phyloP scores from a whole-genome alignment of 2,888 invertebrate genomes.

The Penaeus monodon region DNA sequence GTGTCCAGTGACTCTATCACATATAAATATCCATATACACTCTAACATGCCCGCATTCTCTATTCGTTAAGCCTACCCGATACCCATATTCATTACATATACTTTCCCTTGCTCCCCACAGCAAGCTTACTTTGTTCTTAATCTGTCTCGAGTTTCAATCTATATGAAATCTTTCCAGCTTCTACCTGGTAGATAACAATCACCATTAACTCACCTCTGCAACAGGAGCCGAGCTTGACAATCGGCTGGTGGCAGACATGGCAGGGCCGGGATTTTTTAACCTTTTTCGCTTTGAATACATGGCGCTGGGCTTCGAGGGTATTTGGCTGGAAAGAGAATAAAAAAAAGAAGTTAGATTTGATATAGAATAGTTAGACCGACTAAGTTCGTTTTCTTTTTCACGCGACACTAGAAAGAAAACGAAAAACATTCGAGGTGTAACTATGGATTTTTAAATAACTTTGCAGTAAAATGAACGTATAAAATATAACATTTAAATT shows the following conservation, averaged over 20 bases:
- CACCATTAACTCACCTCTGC: slow-evolving; percentile 76
- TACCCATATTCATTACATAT: too few relatives aligned
- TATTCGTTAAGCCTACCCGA: too few relatives aligned
- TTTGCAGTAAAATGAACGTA: too few relatives aligned
- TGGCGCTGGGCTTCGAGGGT: slow-evolving; percentile 70
- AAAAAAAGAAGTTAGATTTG: background rate
- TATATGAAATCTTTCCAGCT: too few relatives aligned
- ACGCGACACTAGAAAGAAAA: background rate
- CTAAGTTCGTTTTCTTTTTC: background rate
- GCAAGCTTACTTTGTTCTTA: too few relatives aligned
- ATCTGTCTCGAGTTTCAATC: too few relatives aligned
- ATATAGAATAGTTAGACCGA: background rate
- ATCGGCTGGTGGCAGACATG: slow-evolving; percentile 85
- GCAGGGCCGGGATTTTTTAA: slow-evolving; percentile 82
- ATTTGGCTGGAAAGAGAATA: slow-evolving; percentile 45
- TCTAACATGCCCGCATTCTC: too few relatives aligned
- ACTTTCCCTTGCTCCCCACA: too few relatives aligned
- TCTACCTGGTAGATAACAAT: background rate
- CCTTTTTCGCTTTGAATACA: slow-evolving; percentile 81
- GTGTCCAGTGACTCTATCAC: too few relatives aligned
- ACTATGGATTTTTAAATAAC: too few relatives aligned
- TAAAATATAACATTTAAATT: background rate
- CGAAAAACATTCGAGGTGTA: background rate
- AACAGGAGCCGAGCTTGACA: slow-evolving; percentile 81
- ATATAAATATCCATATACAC: too few relatives aligned